Percentiles rank a stretch among this genome's conserved stretches.
phyloP scores from a whole-genome alignment of 2,797 vertebrate species.

The Alca torda region DNA sequence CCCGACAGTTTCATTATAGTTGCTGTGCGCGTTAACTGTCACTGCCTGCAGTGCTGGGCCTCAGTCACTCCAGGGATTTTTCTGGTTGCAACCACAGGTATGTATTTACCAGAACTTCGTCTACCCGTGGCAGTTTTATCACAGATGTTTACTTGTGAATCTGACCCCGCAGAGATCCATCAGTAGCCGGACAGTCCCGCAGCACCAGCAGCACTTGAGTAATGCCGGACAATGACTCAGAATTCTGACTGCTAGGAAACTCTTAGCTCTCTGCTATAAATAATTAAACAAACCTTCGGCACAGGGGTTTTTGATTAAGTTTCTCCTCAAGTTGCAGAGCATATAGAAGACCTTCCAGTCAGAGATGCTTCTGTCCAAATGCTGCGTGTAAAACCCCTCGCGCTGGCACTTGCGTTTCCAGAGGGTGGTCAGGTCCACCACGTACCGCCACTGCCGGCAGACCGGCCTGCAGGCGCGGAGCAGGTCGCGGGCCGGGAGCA shows the following conservation, averaged over 20 bases:
- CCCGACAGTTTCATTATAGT: neutral
- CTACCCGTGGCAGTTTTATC: fast-evolving
- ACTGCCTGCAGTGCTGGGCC: neutral
- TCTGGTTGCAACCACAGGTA: neutral
- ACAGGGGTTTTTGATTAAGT: conserved; percentile 86
- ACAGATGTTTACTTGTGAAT: neutral
- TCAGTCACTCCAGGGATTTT: neutral
- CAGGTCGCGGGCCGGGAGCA: conserved; percentile 80
- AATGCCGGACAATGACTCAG: neutral
- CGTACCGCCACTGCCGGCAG: conserved; percentile 82
- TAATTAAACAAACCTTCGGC: conserved; percentile 78
- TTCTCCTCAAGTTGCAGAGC: conserved; percentile 77
- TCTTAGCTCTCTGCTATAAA: neutral
- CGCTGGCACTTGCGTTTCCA: conserved; percentile 87
- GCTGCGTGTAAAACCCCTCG: conserved; percentile 67
- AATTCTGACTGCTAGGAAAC: neutral
- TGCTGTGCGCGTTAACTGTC: neutral
- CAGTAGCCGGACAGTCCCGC: neutral
- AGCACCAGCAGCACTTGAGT: neutral
- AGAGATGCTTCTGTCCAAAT: conserved; percentile 44
- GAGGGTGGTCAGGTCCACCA: conserved; percentile 83
- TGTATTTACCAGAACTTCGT: fast-evolving
- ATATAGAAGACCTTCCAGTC: conserved; percentile 87
- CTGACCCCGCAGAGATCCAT: neutral
- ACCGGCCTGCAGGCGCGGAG: conserved; percentile 80